These are phyloP conservation scores for Cebidichthys violaceus DNA, from an alignment of 2,113 vertebrate species.

Conservation along the genomic window DNA sequence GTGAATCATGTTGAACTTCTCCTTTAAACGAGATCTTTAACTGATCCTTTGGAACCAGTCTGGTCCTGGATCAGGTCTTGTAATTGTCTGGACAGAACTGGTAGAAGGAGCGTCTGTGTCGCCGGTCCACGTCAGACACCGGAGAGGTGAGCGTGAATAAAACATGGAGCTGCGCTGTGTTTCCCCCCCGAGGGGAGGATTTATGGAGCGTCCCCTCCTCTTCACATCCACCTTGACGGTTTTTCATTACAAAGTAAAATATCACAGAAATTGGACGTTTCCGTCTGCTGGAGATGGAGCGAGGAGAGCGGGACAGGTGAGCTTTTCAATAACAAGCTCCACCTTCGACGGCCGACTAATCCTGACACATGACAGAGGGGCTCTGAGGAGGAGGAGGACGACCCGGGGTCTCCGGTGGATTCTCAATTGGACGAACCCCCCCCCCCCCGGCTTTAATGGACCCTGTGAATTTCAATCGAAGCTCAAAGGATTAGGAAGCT, in stretches of 20 bases:
- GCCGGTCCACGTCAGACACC: constrained; percentile 6
- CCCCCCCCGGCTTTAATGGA: constrained; percentile 34
- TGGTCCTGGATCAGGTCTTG: background rate
- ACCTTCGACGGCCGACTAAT: constrained; percentile 46
- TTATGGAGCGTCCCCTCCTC: constrained; percentile 61
- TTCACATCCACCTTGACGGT: constrained; percentile 56
- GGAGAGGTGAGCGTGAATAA: constrained; percentile 64
- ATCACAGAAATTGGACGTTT: constrained; percentile 65
- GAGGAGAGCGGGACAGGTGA: constrained; percentile 41
- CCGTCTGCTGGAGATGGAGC: constrained; percentile 40
- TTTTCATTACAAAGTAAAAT: constrained; percentile 78
- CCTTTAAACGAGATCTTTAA: no score
- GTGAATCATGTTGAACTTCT: no score
- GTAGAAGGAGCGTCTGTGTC: background rate
- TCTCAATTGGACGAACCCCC: constrained; percentile 30
- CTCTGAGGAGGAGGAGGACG: constrained; percentile 44
- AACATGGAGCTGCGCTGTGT: constrained; percentile 56
- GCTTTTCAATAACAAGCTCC: constrained; percentile 67
- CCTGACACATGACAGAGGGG: constrained; percentile 60
- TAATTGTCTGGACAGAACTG: background rate
- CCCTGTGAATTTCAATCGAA: constrained; percentile 55
- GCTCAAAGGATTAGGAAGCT: constrained; percentile 59
- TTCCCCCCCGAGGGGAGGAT: constrained; percentile 54
- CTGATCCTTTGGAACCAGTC: background rate
- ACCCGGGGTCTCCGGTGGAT: constrained; percentile 2